Evolutionary conservation across 1,140 invertebrate species (phyloP), one percentile per base, ranked within the genome.

Genomic region (Teleopsis dalmanni): DNA sequence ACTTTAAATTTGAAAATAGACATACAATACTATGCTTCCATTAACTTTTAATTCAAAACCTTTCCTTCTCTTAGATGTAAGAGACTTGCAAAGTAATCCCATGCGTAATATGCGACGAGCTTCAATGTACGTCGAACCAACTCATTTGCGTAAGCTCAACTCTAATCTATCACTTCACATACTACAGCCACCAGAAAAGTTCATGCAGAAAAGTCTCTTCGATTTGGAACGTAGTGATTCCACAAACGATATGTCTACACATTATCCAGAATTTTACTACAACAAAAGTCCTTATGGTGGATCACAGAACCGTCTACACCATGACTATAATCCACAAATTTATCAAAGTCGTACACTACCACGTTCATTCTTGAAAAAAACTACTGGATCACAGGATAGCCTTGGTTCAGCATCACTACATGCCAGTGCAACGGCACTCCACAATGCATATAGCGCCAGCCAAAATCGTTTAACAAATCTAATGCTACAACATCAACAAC

Each of bases 311-410:
- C 13, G 59, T 47, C 53, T 48, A 3, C 50, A 51, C 10, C 60
- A 66, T 41, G 25, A 51, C 14, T 46, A 40, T 8, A 29, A 52
- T 8, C 42, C 35, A 9, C 22, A 41, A 18, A 19, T 43, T 3
- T 47, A 41, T 37, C 62, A 67, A 40, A 70, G 65, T 18, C 60
- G 66, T 9, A 70, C 67, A 7, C 22, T 70, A 35, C 67, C 67
- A 16, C 56, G 67, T 2, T 62, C 61, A 47, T 70, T 70, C 14
- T 36, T 5, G 56, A 65, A 54, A 48, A 57, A 34, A 0, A 55
- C 43, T 23, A 29, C 50, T 21, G 49, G 57, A 37, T 62, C 59
- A 18, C 59, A 64, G 47, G 56, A 62, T 2, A 64, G 59, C 29
- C 8, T 62, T 2, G 57, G 53, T 5, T 64, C 63, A 2, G 45